These are phyloP conservation scores for Caenorhabditis virilis DNA, from an alignment of 2,888 invertebrate genomes.

Conservation along the genomic window DNA sequence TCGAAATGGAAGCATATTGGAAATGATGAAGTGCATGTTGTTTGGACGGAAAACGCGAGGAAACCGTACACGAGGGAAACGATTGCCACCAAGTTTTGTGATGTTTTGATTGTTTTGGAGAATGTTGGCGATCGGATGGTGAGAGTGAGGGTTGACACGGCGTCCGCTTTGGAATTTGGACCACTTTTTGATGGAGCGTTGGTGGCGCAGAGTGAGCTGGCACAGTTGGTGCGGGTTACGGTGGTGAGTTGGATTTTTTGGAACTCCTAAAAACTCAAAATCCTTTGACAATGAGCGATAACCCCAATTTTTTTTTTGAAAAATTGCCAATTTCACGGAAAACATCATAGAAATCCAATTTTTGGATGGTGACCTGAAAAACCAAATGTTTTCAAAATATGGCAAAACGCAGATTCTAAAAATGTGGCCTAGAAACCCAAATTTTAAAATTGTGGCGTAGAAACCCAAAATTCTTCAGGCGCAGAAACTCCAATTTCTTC, in stretches of 20 bases:
- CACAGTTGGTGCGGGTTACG: slow-evolving; percentile 85
- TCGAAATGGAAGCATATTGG: slow-evolving; percentile 68
- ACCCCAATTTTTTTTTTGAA: neutral
- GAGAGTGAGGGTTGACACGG: slow-evolving; percentile 61
- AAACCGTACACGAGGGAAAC: slow-evolving; percentile 91
- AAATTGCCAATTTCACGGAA: too few relatives aligned
- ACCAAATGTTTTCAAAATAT: too few relatives aligned
- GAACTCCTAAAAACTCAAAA: neutral
- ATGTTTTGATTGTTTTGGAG: slow-evolving; percentile 94
- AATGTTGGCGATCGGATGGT: slow-evolving; percentile 70
- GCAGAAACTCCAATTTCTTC: too few relatives aligned
- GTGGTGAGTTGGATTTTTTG: slow-evolving; percentile 73
- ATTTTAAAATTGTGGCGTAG: too few relatives aligned
- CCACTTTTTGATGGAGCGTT: slow-evolving; percentile 91
- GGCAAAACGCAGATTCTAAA: too few relatives aligned
- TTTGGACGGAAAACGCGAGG: slow-evolving; percentile 96
- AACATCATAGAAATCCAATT: too few relatives aligned
- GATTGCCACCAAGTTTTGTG: slow-evolving; percentile 98
- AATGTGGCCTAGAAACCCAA: too few relatives aligned
- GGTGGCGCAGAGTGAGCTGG: slow-evolving; percentile 78
- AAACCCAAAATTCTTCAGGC: too few relatives aligned
- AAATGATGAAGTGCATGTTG: slow-evolving; percentile 83
- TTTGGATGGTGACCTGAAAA: too few relatives aligned
- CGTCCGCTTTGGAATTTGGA: slow-evolving; percentile 76
- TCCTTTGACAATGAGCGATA: neutral